Base-by-base conservation (phyloP, 1,140 invertebrate genomes). In the Dufourea novaeangliae region DNA sequence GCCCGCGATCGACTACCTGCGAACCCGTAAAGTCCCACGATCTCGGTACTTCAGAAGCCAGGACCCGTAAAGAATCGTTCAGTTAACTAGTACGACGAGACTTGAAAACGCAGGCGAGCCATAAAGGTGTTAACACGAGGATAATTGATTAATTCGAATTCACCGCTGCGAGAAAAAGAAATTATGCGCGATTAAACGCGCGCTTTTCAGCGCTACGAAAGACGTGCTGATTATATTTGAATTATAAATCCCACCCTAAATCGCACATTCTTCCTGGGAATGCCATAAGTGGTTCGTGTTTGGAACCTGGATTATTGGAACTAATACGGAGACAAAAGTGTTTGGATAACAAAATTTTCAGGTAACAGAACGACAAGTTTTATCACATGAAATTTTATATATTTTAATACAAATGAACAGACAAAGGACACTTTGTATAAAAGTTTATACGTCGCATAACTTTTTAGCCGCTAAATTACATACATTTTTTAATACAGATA, bases 81-180 rank as follows among this genome's bases (percentile, higher is more conserved):
- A 66, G 54, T 61, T 79, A 69, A 73, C 68, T 59, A 37, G 34
- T 37, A 11, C 27, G 29, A 52, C 50, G 1, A 46, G 46, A 37
- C 63, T 50, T 32, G 61, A 63, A 68, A 62, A 32, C 34, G 25
- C 68, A 32, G 25, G 12, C 52, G 73, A 82, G 78, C 76, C 56
- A 64, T 81, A 78, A 68, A 88, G 87, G 88, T 84, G 87, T 80
- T 76, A 90, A 85, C 67, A 82, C 83, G 85, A 85, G 44, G 57
- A 59, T 84, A 84, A 84, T 82, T 79, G 83, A 81, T 84, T 75
- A 79, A 83, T 71, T 70, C 41, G 59, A 27, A 41, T 57, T 50
- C 62, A 73, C 70, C 32, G 56, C 8, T 25, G 39, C 25, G 25
- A 25, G 17, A 41, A n/a, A n/a, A n/a, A 25, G 69, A 37, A 46